Conservation (phyloP, 2,888 invertebrate genomes). For the Dugesia japonica region DNA sequence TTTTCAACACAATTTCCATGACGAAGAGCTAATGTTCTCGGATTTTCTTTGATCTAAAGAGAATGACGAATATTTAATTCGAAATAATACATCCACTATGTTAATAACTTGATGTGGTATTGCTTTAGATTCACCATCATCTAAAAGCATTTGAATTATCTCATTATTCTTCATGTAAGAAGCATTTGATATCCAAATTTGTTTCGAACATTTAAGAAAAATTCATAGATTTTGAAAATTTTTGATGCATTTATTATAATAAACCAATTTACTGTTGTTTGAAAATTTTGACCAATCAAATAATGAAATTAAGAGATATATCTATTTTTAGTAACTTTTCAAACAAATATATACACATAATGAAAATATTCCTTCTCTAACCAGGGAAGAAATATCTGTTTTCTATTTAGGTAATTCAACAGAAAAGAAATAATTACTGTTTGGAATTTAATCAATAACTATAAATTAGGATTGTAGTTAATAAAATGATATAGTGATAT, state of each 20-base stretch:
- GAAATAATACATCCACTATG: too few relatives aligned
- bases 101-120: neutral
- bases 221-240: too few relatives aligned
- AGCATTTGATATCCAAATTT: neutral
- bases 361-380: neutral
- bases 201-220: too few relatives aligned
- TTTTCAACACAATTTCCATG: conserved; percentile 6
- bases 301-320: neutral
- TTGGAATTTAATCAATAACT: conserved; percentile 20
- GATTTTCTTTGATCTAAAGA: conserved; percentile 4
- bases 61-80: neutral
- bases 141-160: neutral
- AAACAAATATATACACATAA: conserved; percentile 4
- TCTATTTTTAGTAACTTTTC: neutral
- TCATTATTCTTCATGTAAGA: neutral
- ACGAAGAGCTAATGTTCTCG: neutral
- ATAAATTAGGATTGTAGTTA: neutral
- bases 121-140: neutral
- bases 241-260: conserved; percentile 9
- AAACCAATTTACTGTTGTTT: neutral
- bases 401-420: conserved; percentile 1
- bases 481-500: neutral
- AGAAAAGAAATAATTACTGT: neutral
- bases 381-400: conserved; percentile 20
- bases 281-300: neutral